Evolutionary conservation across 1,140 invertebrate genomes (phyloP).

Genomic region (Brachionus paranguensis): DNA sequence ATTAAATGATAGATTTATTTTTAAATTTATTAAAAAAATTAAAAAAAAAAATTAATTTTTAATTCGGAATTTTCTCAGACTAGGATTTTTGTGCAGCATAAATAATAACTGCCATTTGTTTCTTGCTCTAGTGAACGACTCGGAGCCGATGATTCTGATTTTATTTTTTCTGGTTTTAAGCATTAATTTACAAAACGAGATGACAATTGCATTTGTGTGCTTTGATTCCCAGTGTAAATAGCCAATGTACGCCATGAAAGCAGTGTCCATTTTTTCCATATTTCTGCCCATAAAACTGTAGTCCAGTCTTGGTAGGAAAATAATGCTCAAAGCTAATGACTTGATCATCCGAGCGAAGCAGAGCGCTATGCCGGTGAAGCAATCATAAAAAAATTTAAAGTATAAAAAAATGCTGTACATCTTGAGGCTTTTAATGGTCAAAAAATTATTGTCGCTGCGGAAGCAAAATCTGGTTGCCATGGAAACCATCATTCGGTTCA

Average conservation of each 20-base stretch:
- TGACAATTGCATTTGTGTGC: neutral
- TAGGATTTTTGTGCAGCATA: neutral
- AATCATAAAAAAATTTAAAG: conserved; percentile 41
- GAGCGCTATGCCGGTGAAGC: conserved; percentile 13
- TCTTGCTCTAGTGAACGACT: neutral
- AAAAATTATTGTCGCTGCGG: neutral
- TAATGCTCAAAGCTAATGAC: neutral
- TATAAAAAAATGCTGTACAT: conserved; percentile 16
- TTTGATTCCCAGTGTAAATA: conserved; percentile 33
- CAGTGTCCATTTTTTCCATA: conserved; percentile 25
- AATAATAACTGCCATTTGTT: neutral
- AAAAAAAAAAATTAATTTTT: neutral
- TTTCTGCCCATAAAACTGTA: conserved; percentile 14
- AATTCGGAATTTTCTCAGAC: neutral
- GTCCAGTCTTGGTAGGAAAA: conserved; percentile 16
- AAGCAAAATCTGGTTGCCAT: conserved; percentile 17
- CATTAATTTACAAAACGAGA: conserved; percentile 14
- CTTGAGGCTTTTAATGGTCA: neutral
- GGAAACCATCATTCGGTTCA: neutral
- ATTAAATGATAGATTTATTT: neutral
- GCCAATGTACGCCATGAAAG: conserved; percentile 26
- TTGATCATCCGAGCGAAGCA: conserved; percentile 21
- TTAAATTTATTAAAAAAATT: neutral
- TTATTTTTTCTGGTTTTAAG: neutral
- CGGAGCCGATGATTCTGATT: neutral